phyloP scores from a whole-genome alignment of 2,797 vertebrate genomes.

The Podarcis siculus region DNA sequence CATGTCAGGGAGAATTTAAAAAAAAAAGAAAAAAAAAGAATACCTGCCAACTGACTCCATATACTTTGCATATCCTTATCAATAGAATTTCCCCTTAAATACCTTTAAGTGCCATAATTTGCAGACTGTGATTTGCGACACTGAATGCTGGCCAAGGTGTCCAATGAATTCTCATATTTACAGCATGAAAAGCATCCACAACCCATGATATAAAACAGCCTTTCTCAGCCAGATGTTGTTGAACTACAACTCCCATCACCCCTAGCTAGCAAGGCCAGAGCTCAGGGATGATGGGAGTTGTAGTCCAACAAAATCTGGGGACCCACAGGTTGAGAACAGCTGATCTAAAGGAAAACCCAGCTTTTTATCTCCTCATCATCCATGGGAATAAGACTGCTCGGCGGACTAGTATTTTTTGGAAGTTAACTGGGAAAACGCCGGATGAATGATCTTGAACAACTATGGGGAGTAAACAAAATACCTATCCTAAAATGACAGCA shows the following conservation, averaged over 20 bases:
- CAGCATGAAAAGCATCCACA: constrained; percentile 1
- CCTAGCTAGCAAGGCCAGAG: no score
- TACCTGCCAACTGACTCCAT: constrained; percentile 56
- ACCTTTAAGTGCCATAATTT: constrained; percentile 19
- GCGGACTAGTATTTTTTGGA: constrained; percentile 50
- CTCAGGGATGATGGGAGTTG: no score
- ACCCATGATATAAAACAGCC: neutral
- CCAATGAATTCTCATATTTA: neutral
- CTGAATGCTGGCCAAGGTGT: neutral
- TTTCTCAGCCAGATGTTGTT: no score
- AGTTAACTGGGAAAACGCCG: constrained; percentile 43
- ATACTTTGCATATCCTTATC: constrained; percentile 52
- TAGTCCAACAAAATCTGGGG: no score
- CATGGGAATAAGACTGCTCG: constrained; percentile 58
- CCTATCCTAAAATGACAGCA: constrained; percentile 27
- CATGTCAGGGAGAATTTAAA: constrained; percentile 65
- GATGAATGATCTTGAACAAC: neutral
- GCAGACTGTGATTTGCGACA: constrained; percentile 22
- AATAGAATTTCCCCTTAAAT: constrained; percentile 9
- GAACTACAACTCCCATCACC: no score
- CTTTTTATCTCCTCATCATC: constrained; percentile 45
- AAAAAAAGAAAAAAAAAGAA: constrained; percentile 50
- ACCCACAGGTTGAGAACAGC: no score
- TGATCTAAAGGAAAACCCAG: neutral
- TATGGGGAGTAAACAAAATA: constrained; percentile 28